Conservation (phyloP, 2,888 invertebrate species). For the Drosophila ezoana region DNA sequence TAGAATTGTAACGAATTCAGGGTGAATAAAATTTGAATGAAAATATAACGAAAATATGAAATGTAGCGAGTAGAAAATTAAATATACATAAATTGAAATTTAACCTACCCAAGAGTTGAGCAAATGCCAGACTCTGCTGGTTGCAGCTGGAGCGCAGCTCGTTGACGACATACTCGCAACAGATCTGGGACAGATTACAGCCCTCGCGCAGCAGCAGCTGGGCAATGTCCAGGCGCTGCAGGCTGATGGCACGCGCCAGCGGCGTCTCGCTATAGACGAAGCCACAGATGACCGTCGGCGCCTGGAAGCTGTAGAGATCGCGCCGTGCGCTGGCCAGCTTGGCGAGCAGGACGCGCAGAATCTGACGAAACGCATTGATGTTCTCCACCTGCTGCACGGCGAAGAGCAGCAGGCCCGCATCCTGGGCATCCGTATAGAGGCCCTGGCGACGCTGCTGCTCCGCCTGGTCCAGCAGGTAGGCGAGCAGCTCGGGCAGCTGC, state of each 20-base stretch:
- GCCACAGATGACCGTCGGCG: slow-evolving; percentile 66
- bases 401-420: slow-evolving; percentile 76
- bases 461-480: slow-evolving; percentile 86
- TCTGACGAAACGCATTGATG: slow-evolving; percentile 63
- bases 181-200: slow-evolving; percentile 78
- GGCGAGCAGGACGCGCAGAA: slow-evolving; percentile 81
- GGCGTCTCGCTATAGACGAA: slow-evolving; percentile 88
- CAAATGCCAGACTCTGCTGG: slow-evolving; percentile 68
- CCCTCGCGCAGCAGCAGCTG: slow-evolving; percentile 83
- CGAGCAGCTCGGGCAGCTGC: slow-evolving; percentile 87
- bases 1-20: background rate
- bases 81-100: background rate
- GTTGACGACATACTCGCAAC: slow-evolving; percentile 74
- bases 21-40: no score
- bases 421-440: slow-evolving; percentile 67
- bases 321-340: slow-evolving; percentile 85
- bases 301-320: slow-evolving; percentile 85
- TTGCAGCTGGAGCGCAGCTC: slow-evolving; percentile 66
- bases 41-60: background rate
- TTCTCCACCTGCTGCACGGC: slow-evolving; percentile 80
- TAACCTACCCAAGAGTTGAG: slow-evolving; percentile 79
- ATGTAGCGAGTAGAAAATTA: no score
- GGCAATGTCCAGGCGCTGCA: slow-evolving; percentile 81
- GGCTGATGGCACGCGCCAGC: slow-evolving; percentile 87
- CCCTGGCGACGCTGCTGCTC: slow-evolving; percentile 53